Evolutionary conservation across 2,113 vertebrate species (phyloP), one percentile per base, ranked within the genome.

Genomic region (Hyaena hyaena): DNA sequence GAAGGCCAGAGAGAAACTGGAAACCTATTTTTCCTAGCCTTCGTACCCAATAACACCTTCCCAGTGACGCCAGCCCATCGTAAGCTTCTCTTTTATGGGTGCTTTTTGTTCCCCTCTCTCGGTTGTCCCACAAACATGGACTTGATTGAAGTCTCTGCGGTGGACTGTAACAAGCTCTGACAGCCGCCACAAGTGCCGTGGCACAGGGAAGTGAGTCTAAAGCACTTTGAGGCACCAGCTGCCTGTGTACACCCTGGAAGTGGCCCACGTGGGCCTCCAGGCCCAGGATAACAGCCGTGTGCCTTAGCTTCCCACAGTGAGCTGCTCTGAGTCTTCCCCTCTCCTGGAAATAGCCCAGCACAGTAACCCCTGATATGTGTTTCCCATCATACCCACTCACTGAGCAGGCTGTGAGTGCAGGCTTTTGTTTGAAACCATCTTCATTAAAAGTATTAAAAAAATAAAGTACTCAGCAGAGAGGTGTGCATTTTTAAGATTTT

Each of bases 401-500:
- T 65, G 43, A 80, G 43, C 23, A 43, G 33, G 26, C 1, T 21
- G 1, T 81, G n/a, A 68, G 23, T 87, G 17, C 68, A 16, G 43
- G 79, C 74, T 21, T 84, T 26, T 89, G 48, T 45, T 82, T 48
- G 61, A 48, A 12, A 26, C 28, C 19, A 35, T 58, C 76, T 84
- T 91, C 55, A 48, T 50, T 79, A 88, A 48, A 93, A 91, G 26
- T 63, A 63, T 68, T 35, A 12, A 76, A 87, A 95, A 65, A 92
- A 50, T 71, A 73, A 95, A 82, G 28, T 68, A 50, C 81, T 88
- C 48, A 69, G 12, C 61, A 53, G 76, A 86, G 43, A 92, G 80
- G 88, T 82, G 80, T 23, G 73, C 33, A 45, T 86, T 96, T 58
- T 71, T 77, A 88, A 93, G n/a, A 96, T 15, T 71, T 86, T 89